These are phyloP conservation scores for Eleginops maclovinus DNA, from an alignment of 2,113 vertebrate genomes.

Conservation along the genomic window DNA sequence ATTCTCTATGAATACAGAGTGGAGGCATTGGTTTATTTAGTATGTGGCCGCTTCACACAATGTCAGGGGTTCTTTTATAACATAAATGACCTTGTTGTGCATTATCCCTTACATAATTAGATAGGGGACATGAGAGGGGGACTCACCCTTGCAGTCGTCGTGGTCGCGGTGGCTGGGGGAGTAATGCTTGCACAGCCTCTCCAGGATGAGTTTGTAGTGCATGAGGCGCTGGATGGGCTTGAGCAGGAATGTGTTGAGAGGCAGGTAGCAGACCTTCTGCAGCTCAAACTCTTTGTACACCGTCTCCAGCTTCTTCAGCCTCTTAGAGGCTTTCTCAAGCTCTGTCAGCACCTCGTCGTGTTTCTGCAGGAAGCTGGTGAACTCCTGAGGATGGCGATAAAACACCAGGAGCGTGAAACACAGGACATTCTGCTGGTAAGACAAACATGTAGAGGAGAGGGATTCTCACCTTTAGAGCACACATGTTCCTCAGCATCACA, in stretches of 20 bases:
- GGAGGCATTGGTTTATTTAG: too few relatives aligned
- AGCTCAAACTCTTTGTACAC: constrained; percentile 95
- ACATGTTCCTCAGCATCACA: constrained; percentile 93
- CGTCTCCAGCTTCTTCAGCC: constrained; percentile 88
- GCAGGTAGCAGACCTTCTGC: constrained; percentile 97
- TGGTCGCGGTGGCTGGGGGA: constrained; percentile 84
- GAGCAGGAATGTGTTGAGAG: constrained; percentile 93
- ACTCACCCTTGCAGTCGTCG: constrained; percentile 88
- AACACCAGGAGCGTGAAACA: not conserved
- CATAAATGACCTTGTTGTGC: too few relatives aligned
- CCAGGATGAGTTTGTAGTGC: constrained; percentile 93
- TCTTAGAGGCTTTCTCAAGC: constrained; percentile 90
- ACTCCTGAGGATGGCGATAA: constrained; percentile 78
- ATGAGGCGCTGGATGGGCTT: constrained; percentile 95
- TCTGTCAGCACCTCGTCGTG: constrained; percentile 90
- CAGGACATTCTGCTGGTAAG: too few relatives aligned
- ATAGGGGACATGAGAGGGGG: not conserved
- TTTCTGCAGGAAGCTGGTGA: constrained; percentile 89
- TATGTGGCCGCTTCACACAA: too few relatives aligned
- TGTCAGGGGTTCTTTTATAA: too few relatives aligned
- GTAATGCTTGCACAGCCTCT: constrained; percentile 89
- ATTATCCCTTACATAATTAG: too few relatives aligned
- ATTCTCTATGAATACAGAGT: too few relatives aligned
- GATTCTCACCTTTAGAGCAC: constrained; percentile 87
- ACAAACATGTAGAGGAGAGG: not conserved